Base-by-base conservation (phyloP, 2,888 invertebrate genomes). In the Muscina levida region DNA sequence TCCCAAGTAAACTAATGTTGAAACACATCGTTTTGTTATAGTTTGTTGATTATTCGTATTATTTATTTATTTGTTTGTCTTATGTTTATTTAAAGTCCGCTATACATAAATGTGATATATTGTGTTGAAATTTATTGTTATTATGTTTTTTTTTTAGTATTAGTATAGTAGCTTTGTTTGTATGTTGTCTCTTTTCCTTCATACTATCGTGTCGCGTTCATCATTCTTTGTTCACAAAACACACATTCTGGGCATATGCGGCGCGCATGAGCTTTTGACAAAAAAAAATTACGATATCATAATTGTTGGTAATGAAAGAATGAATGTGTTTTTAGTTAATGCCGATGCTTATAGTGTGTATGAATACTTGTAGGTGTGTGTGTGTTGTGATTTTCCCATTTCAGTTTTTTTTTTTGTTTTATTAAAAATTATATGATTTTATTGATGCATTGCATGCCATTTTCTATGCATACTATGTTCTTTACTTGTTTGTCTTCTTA, bases 31-130 rank as follows among this genome's bases (percentile, higher is more conserved):
- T n/a, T n/a, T n/a, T n/a, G n/a, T n/a, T n/a, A n/a, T n/a, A n/a
- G n/a, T n/a, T n/a, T 56, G 48, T 51, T 76, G 82, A 80, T 84
- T 83, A 83, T 82, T 71, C 81, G 76, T 82, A 72, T 3, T 57
- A 59, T 72, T 73, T 22, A 70, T 70, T 68, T 31, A 31, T 78
- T 82, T 80, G 75, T 79, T 82, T 81, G 68, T 11, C 80, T 84
- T 83, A 82, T 71, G 75, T 74, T 83, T 22, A 76, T 65, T 73
- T 82, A 67, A 75, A 66, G 77, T 82, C 72, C 83, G 59, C 82
- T 83, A 83, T 82, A 82, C 82, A 81, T 83, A 77, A 78, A 82
- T 68, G 75, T 84, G 79, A 83, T 72, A 80, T 75, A 62, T 44
- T 77, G 68, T 72, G 62, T 75, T 79, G 39, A 70, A 67, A 51